Base-by-base conservation (phyloP, 2,888 invertebrate species). In the Morpho deidamia region DNA sequence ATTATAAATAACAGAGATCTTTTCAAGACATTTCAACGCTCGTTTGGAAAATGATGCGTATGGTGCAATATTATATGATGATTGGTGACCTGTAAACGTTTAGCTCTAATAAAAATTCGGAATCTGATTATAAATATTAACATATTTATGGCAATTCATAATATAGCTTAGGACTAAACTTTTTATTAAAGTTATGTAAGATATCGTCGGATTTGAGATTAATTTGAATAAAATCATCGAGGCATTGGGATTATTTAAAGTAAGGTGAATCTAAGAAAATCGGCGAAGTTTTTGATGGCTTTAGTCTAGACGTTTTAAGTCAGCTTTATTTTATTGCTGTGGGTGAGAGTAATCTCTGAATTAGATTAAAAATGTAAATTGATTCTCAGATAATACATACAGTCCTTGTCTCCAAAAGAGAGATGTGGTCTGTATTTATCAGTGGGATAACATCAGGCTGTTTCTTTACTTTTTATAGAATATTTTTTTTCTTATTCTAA, bases 1-100 rank as follows among this genome's bases (percentile, higher is more conserved):
- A 73, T 74, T 76, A 72, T 74, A 78, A 76, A 74, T 75, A 70
- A 70, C 74, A 67, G 66, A 65, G 60, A 62, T 60, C 61, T 56
- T 63, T 65, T 63, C 60, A 67, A 67, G 65, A 68, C 67, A 68
- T 62, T 67, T 69, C 69, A 69, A 66, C 63, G 68, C 63, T 69
- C 66, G 64, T 68, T 67, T 69, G 2, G 2, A 62, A 60, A 65
- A 67, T 66, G 61, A 61, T 64, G 58, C 50, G 66, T 63, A 57
- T 62, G 65, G 66, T 53, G 61, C 9, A 44, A 63, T 67, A 66
- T 59, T 66, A 65, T 66, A 60, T 65, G 61, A 61, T 68, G 62
- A 59, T 59, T 55, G 44, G 34, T 58, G 10, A 33, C 32, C 11
- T 51, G 39, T 66, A 70, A 66, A 67, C 65, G 60, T 70, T 71